A percentile compares a stretch with the other conserved stretches of the same genome.
phyloP scores from a whole-genome alignment of 2,888 invertebrate species.

The Agrotis segetum region DNA sequence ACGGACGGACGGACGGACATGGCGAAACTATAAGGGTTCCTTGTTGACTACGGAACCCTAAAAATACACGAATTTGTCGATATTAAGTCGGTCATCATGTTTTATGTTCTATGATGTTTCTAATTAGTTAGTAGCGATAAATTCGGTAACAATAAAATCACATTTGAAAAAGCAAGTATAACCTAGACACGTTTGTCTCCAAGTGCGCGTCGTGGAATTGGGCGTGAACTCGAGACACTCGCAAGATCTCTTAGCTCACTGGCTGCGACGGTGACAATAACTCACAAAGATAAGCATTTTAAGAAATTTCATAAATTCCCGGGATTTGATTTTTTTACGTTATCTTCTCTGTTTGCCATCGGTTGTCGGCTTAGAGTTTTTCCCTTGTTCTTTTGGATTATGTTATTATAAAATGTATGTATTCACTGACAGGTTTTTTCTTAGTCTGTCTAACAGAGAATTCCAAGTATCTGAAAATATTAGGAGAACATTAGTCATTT shows the following conservation, averaged over 20 bases:
- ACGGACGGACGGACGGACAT: no score
- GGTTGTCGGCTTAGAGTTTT: constrained; percentile 38
- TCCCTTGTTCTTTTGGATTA: constrained; percentile 31
- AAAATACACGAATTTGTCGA: neutral
- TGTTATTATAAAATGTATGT: constrained; percentile 40
- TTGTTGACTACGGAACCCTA: no score
- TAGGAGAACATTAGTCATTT: constrained; percentile 9
- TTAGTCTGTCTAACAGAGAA: neutral
- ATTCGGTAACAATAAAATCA: constrained; percentile 38
- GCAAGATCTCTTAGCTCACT: constrained; percentile 55
- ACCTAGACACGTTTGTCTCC: constrained; percentile 49
- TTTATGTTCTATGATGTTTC: constrained; percentile 3
- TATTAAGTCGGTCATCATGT: neutral
- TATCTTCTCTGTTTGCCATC: constrained; percentile 50
- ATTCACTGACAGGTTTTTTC: constrained; percentile 2
- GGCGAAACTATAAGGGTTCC: no score
- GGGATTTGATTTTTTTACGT: constrained; percentile 43
- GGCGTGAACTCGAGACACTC: constrained; percentile 55
- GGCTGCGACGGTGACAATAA: constrained; percentile 64
- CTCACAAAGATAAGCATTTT: constrained; percentile 63
- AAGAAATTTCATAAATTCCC: constrained; percentile 59
- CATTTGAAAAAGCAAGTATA: constrained; percentile 48
- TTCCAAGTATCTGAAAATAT: constrained; percentile 14
- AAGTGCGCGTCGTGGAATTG: constrained; percentile 24
- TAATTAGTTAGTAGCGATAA: constrained; percentile 19